phyloP scores from a whole-genome alignment of 1,140 invertebrate species.

The Cherax destructor region DNA sequence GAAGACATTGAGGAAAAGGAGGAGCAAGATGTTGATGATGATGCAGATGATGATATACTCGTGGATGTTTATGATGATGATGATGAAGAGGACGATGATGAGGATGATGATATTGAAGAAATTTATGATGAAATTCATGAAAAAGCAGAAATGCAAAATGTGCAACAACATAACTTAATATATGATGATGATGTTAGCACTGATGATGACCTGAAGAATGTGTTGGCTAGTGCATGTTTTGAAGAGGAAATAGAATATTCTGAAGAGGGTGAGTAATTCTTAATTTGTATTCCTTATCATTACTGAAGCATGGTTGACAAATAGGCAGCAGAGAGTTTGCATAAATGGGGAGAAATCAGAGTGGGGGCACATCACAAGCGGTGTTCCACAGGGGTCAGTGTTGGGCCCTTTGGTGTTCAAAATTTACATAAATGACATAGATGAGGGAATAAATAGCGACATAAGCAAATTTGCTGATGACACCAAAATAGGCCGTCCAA shows the following conservation, averaged over 20 bases:
- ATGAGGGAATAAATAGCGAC: too few species aligned
- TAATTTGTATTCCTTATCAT: too few species aligned
- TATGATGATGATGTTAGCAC: constrained; percentile 44
- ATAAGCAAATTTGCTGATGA: too few species aligned
- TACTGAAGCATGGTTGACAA: too few species aligned
- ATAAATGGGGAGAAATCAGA: too few species aligned
- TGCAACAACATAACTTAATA: neutral
- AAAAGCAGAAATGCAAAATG: neutral
- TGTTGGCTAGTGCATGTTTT: constrained; percentile 48
- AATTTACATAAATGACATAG: too few species aligned
- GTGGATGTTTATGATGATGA: too few species aligned
- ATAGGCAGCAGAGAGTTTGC: too few species aligned
- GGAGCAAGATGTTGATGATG: constrained; percentile 20
- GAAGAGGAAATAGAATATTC: constrained; percentile 52
- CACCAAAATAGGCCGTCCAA: too few species aligned
- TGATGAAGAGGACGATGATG: constrained; percentile 17
- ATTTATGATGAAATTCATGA: constrained; percentile 13
- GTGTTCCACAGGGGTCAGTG: too few species aligned
- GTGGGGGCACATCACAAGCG: too few species aligned
- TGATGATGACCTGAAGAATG: constrained; percentile 54
- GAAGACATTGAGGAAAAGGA: constrained; percentile 9
- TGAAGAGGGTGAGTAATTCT: constrained; percentile 46
- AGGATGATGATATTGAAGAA: constrained; percentile 14
- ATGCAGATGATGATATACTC: neutral
- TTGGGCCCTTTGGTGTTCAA: too few species aligned